A percentile compares a stretch with the other conserved stretches of the same genome.
These are phyloP conservation scores for Corythornis vintsioides DNA, from an alignment of 2,113 vertebrate genomes.

Conservation along the genomic window DNA sequence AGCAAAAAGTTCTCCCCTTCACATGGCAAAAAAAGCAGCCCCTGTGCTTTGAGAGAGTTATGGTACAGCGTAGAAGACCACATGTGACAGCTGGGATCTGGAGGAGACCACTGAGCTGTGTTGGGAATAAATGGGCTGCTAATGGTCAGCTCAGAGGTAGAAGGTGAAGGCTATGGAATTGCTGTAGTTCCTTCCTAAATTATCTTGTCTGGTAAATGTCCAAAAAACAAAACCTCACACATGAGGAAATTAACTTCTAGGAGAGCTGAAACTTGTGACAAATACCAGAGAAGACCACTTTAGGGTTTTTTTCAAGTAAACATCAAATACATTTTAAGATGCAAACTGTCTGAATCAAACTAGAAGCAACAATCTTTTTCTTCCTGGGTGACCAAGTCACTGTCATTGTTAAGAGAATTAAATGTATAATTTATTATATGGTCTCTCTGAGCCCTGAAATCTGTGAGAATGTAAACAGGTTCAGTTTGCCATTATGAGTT, in stretches of 20 bases:
- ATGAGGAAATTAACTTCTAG: neutral
- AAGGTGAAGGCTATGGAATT: neutral
- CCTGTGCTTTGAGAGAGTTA: neutral
- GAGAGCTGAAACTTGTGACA: constrained; percentile 13
- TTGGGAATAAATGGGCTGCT: neutral
- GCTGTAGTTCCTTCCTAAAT: neutral
- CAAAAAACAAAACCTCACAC: neutral
- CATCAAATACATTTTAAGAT: neutral
- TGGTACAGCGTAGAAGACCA: neutral
- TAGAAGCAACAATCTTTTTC: neutral
- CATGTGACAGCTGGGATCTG: neutral
- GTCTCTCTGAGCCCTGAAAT: neutral
- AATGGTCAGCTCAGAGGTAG: neutral
- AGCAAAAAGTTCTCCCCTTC: neutral
- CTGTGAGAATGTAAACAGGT: constrained; percentile 2
- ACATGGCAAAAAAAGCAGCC: neutral
- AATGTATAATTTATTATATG: constrained; percentile 44
- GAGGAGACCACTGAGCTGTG: neutral
- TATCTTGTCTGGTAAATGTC: neutral
- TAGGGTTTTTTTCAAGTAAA: neutral
- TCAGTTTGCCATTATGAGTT: neutral
- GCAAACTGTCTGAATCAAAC: constrained; percentile 15
- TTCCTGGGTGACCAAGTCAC: neutral
- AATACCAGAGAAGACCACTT: neutral
- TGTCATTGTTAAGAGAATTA: constrained; percentile 32